Base-by-base conservation (phyloP, 2,888 invertebrate genomes). In the Cyrtodaria siliqua region DNA sequence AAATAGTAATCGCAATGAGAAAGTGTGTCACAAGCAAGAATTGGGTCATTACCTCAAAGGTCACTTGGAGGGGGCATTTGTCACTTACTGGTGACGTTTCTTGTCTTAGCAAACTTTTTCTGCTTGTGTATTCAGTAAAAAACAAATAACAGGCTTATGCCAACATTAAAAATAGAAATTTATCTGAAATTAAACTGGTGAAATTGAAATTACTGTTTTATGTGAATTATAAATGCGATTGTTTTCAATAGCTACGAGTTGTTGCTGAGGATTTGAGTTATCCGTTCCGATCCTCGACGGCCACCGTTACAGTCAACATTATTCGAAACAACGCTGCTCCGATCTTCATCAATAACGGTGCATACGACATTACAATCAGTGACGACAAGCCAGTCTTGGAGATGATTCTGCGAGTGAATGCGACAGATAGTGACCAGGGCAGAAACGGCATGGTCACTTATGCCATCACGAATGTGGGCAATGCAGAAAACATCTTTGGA, bases 401-500 rank as follows among this genome's bases (percentile, higher is more conserved):
- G 6, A 68, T 56, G 9, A 81, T 88, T 27, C n/a, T 86, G 0
- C 63, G 64, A 14, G 83, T 86, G 2, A 40, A 44, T 4, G 86
- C 87, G 6, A 56, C 42, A 2, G 86, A 86, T 64, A 42, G 49
- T 26, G 87, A 87, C 60, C 67, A 64, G 40, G 72, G 73, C 29
- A 66, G 52, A 55, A 90, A 90, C 75, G 91, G 90, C 8, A 67
- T 75, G 26, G 78, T 91, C 29, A 44, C 50, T 6, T 91, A 91
- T 82, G 64, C 70, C 27, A 79, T 91, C 23, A 81, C 60, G n/a
- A 53, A 75, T n/a, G 63, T 76, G 0, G 81, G 67, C 1, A 73
- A 66, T 18, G 95, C 95, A 0, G 14, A 4, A 8, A 96, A 96
- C 59, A 93, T 96, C n/a, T 98, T 98, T 93, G 95, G 96, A 66